These are phyloP conservation scores for Salmo trutta DNA, from an alignment of 2,797 vertebrate species.

Conservation along the genomic window DNA sequence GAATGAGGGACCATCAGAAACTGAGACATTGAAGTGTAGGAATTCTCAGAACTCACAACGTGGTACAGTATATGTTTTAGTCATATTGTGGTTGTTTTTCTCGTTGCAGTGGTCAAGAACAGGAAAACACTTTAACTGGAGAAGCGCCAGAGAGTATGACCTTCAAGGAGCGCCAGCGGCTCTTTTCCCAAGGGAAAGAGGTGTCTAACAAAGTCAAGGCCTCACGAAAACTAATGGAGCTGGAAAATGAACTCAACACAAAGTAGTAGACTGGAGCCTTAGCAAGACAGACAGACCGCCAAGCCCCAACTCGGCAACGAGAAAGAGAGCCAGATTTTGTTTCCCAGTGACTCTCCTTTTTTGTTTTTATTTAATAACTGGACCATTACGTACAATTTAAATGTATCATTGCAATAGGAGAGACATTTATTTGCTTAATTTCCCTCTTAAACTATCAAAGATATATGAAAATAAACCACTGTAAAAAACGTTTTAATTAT, in stretches of 20 bases:
- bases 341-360: constrained; percentile 57
- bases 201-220: constrained; percentile 98
- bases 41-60: not conserved
- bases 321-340: constrained; percentile 47
- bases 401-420: constrained; percentile 72
- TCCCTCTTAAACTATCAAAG: constrained; percentile 68
- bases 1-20: not conserved
- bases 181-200: constrained; percentile 98
- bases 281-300: constrained; percentile 35
- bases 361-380: constrained; percentile 73
- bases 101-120: constrained; percentile 79
- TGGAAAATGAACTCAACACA: constrained; percentile 98
- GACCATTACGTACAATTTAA: constrained; percentile 76
- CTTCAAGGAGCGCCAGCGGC: constrained; percentile 96
- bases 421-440: constrained; percentile 40
- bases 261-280: constrained; percentile 80
- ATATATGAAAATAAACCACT: constrained; percentile 82
- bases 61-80: not conserved
- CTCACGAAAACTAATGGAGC: constrained; percentile 94
- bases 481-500: constrained; percentile 82
- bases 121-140: constrained; percentile 77
- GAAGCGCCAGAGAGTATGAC: constrained; percentile 92
- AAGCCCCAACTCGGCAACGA: not conserved
- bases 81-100: not conserved
- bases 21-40: not conserved